Conservation (phyloP, 2,113 vertebrate species). For the Rattus rattus region DNA sequence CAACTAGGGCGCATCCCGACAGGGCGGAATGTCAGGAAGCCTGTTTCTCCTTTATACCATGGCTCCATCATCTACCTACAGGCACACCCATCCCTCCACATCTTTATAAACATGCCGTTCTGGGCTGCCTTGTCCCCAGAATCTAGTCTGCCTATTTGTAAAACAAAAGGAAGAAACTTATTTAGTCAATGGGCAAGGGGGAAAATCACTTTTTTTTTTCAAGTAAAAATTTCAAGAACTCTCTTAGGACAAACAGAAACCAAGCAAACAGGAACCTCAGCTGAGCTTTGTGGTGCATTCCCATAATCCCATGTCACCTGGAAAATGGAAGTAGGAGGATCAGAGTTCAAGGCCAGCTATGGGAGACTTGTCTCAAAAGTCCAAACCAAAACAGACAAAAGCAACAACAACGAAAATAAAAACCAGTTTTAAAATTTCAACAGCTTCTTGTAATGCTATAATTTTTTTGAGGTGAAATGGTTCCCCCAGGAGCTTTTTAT, state of each 20-base stretch:
- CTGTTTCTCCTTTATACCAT: neutral
- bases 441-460: neutral
- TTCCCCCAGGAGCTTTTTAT: neutral
- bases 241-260: neutral
- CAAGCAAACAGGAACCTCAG: neutral
- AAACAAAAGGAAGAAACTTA: constrained; percentile 11
- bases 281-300: neutral
- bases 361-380: neutral
- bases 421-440: neutral
- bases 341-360: neutral
- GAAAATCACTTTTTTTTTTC: constrained; percentile 7
- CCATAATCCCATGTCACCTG: neutral
- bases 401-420: neutral
- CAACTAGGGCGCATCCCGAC: neutral
- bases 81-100: neutral
- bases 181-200: neutral
- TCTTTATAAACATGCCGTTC: neutral
- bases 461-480: neutral
- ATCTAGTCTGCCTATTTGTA: neutral
- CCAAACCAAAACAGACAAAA: neutral
- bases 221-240: neutral
- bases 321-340: neutral
- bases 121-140: neutral
- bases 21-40: no score
- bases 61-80: no score